Base-by-base conservation (phyloP, 2,113 vertebrate genomes). In the Eulacestoma nigropectus region DNA sequence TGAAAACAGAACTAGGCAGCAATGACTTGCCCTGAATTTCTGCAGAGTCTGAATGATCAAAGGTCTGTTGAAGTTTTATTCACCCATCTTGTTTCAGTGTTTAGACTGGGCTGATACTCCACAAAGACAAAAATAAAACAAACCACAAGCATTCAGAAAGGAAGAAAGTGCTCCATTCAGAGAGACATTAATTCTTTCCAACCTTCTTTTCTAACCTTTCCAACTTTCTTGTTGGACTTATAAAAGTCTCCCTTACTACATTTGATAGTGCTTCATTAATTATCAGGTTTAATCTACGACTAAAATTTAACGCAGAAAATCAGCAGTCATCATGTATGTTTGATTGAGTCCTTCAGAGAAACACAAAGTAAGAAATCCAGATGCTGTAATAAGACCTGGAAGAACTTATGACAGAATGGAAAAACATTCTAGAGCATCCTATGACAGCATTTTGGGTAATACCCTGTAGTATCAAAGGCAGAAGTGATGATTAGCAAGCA, bases 1-100 rank as follows among this genome's bases (percentile, higher is more conserved):
- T 93, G 72, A 90, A 88, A 93, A 83, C 74, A 95, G 56, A 89
- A 90, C 68, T 49, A 62, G 74, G 82, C 20, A 73, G 82, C n/a
- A 92, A 57, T 53, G 55, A 72, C 77, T 88, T 93, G 59, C 46
- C 59, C 78, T 46, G 83, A 90, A 82, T 90, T 95, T 95, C 75
- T 92, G 18, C 46, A 69, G 59, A 84, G 49, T n/a, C 57, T 85
- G 41, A 76, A 68, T 57, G 41, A 93, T 93, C 41, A 94, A 90
- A 96, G 78, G 60, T 52, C 27, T 21, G 73, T 52, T 5, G 6
- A 75, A 82, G 67, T 93, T 88, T 92, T 83, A 90, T 84, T 88
- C 79, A 56, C 13, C 37, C 18, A 70, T 19, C 39, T 70, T 63
- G 33, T 90, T 86, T 85, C 57, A 76, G 46, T 85, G 75, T 68